Evolutionary conservation across 2,888 invertebrate species (phyloP), one percentile per base, ranked within the genome.

Genomic region (Actias luna): DNA sequence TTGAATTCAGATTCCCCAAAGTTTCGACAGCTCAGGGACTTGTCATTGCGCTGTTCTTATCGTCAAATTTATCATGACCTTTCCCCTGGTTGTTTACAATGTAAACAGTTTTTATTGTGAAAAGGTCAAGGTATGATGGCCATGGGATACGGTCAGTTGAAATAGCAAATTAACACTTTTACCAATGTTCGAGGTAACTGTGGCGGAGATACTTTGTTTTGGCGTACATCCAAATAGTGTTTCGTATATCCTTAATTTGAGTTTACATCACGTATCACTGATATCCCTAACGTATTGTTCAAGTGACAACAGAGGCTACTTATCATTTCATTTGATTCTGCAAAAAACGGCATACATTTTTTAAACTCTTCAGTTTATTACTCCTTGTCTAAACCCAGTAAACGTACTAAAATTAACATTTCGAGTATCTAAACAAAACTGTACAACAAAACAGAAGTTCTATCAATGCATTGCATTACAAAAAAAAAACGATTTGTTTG

Each of bases 1-100:
- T 84, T 80, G 75, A 82, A 89, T 85, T 85, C 76, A 79, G 67
- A 63, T 66, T 65, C 67, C 69, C 63, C 62, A 65, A 50, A 66
- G 67, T 75, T 76, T 74, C 74, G 72, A 71, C 73, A 75, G 68
- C 64, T 69, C 67, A 66, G 72, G 70, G 69, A 67, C 69, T 67
- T 66, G 69, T 69, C 69, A 70, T 65, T 70, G 64, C 64, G 65
- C 66, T 68, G 61, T 31, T 35, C 55, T 55, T 55, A 29, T 55
- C 55, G 29, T 55, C 55, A 55, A 59, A 60, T 60, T 59, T 36
- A 36, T 39, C 29, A 25, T 52, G 63, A 63, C 39, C 63, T 63
- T 55, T 57, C 31, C 22, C 0, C 31, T 35, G 35, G 59, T 39
- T 35, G 22, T 39, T 16, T 27, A 52, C 22, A 29, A 25, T 63